Percentiles rank a stretch among this genome's conserved stretches.
Conservation (phyloP, 64 coral and sea anemone species). For the Astreopora myriophthalma region DNA sequence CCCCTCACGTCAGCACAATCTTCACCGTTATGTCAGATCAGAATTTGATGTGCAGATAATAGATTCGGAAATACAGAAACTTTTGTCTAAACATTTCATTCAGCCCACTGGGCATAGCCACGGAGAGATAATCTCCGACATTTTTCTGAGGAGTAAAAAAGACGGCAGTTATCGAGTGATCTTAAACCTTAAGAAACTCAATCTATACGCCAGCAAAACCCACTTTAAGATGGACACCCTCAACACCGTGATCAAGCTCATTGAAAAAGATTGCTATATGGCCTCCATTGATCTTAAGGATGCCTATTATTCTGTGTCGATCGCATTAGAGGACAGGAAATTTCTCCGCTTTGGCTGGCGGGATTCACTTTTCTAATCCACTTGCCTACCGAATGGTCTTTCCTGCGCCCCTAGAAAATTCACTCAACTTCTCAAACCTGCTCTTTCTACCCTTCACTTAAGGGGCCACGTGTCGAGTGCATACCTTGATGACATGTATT, state of each 20-base stretch:
- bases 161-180: conserved; percentile 12
- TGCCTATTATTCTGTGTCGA: conserved; percentile 13
- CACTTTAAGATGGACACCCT: conserved; percentile 64
- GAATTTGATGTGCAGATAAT: neutral
- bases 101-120: conserved; percentile 21
- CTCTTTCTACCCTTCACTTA: too few relatives aligned
- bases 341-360: conserved; percentile 7
- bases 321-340: neutral
- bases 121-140: conserved; percentile 24
- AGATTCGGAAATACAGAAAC: neutral
- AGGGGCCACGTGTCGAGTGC: neutral
- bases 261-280: conserved; percentile 26
- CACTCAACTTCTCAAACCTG: conserved; percentile 46
- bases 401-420: conserved; percentile 12
- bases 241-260: neutral
- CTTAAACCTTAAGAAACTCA: conserved; percentile 20
- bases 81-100: neutral
- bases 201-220: neutral
- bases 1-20: neutral
- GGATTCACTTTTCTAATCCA: neutral
- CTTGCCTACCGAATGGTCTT: conserved; percentile 18
- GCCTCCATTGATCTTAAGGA: conserved; percentile 33
- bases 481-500: conserved; percentile 36
- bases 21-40: neutral
- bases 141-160: conserved; percentile 25